Percentiles rank a stretch among this genome's conserved stretches.
Conservation (phyloP, 2,113 vertebrate genomes). For the Sturnus vulgaris region DNA sequence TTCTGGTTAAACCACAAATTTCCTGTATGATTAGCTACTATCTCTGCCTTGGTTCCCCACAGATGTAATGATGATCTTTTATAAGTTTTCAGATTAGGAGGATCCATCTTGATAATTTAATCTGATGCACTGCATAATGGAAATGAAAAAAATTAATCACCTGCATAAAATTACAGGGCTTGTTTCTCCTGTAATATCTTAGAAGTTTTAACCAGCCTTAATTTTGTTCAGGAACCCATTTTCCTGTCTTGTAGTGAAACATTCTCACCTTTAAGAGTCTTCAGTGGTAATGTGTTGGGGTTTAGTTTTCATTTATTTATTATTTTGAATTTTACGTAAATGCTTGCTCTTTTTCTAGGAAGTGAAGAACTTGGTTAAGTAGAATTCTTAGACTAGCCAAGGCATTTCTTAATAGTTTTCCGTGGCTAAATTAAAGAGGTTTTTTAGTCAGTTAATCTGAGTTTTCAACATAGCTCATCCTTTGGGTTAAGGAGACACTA, state of each 20-base stretch:
- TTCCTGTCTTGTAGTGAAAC: neutral
- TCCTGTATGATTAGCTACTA: slow-evolving; percentile 5
- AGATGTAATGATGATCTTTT: neutral
- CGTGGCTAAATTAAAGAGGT: neutral
- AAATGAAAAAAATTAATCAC: neutral
- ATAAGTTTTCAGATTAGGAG: neutral
- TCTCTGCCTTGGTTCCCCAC: neutral
- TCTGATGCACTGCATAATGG: neutral
- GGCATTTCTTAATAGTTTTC: neutral
- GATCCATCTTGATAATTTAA: neutral
- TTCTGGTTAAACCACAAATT: slow-evolving; percentile 48
- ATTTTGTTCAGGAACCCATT: neutral
- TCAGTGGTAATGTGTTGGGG: neutral
- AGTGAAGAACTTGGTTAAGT: neutral
- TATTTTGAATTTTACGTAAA: neutral
- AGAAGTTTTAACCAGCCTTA: neutral
- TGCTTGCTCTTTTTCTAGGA: neutral
- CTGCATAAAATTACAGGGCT: neutral
- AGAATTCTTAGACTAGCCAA: neutral
- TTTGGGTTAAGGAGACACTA: neutral
- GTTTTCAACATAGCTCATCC: neutral
- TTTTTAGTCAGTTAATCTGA: neutral
- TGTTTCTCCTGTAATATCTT: neutral
- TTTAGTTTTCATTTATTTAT: neutral
- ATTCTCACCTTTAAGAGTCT: neutral